Conservation (phyloP, 2,797 vertebrate species). For the Enteromius mattozi region DNA sequence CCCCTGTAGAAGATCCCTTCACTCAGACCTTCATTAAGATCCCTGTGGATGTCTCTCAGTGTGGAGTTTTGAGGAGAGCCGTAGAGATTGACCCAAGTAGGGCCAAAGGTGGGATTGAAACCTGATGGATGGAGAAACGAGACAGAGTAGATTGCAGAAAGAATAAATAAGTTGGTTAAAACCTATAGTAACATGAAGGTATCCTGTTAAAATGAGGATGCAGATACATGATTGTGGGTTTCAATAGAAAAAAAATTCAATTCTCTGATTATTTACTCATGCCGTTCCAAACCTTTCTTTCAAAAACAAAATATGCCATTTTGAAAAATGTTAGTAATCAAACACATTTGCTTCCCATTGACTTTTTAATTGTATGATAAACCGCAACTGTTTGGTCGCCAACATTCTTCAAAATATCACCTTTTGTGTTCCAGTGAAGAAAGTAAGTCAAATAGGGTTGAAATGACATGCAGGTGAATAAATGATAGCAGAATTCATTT, state of each 20-base stretch:
- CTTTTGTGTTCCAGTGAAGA: background rate
- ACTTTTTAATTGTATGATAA: background rate
- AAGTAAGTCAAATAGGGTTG: background rate
- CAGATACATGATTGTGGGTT: background rate
- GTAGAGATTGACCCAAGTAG: slow-evolving; percentile 90
- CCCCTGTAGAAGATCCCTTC: slow-evolving; percentile 91
- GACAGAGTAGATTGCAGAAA: slow-evolving; percentile 4
- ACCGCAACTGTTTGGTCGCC: background rate
- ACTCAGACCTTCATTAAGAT: slow-evolving; percentile 88
- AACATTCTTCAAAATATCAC: background rate
- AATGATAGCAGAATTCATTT: background rate
- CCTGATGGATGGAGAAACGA: slow-evolving; percentile 69
- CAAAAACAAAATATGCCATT: background rate
- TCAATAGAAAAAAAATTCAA: too few relatives aligned
- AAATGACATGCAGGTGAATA: background rate
- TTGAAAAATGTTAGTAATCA: background rate
- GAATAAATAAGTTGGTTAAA: background rate
- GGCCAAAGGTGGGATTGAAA: slow-evolving; percentile 93
- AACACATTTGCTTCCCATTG: background rate
- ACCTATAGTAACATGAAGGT: background rate
- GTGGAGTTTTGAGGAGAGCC: slow-evolving; percentile 88
- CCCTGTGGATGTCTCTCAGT: slow-evolving; percentile 84
- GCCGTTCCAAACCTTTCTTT: background rate
- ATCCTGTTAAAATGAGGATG: background rate
- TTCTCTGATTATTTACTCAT: background rate